Conservation (phyloP, 2,888 invertebrate genomes). For the Trisateles emortualis region DNA sequence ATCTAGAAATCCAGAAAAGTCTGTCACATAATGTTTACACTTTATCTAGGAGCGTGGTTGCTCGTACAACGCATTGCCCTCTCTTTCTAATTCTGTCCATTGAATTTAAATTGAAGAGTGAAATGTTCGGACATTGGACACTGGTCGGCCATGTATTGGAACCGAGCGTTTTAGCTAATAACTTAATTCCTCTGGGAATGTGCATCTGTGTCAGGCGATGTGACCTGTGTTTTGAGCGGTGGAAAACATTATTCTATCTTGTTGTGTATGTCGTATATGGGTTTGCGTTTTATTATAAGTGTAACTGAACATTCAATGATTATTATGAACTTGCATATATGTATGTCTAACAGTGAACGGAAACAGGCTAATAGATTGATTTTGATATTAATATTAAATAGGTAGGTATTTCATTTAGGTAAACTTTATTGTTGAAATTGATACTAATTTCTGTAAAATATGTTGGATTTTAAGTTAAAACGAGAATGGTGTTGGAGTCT, state of each 20-base stretch:
- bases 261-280: conserved; percentile 26
- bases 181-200: conserved; percentile 83
- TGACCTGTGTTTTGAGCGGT: conserved; percentile 45
- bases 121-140: conserved; percentile 67
- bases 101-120: conserved; percentile 85
- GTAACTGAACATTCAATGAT: too few species aligned
- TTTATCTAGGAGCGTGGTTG: conserved; percentile 60
- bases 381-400: too few species aligned
- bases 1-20: conserved; percentile 57
- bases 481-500: too few species aligned
- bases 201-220: conserved; percentile 62
- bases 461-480: too few species aligned
- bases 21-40: conserved; percentile 69
- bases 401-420: too few species aligned
- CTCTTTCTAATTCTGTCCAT: conserved; percentile 80
- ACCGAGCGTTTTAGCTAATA: conserved; percentile 79
- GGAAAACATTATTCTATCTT: conserved; percentile 43
- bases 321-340: too few species aligned
- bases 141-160: conserved; percentile 68
- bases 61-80: conserved; percentile 61
- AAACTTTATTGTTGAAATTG: too few species aligned
- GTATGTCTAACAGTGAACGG: too few species aligned
- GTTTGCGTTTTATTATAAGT: too few species aligned
- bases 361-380: too few species aligned
- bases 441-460: too few species aligned